phyloP scores from a whole-genome alignment of 1,140 invertebrate species.

The Drosophila fuyamai region DNA sequence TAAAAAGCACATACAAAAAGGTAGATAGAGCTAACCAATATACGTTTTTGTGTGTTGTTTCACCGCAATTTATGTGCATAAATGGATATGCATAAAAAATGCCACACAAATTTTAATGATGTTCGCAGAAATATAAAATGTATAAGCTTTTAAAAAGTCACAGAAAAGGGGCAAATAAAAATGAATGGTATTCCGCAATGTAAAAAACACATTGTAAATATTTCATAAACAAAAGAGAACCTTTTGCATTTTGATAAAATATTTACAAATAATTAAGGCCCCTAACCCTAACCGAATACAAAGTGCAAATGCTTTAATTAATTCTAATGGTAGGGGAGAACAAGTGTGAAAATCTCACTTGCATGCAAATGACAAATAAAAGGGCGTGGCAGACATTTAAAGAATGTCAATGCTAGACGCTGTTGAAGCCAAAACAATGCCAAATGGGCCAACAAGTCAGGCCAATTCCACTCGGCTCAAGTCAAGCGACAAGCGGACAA shows the following conservation, averaged over 20 bases:
- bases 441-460: slow-evolving; percentile 39
- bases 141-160: slow-evolving; percentile 33
- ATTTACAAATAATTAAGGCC: slow-evolving; percentile 20
- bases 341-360: slow-evolving; percentile 27
- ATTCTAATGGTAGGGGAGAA: slow-evolving; percentile 11
- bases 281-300: slow-evolving; percentile 5
- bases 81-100: slow-evolving; percentile 45
- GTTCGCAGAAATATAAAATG: slow-evolving; percentile 58
- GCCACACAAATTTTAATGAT: slow-evolving; percentile 55
- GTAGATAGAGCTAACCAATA: slow-evolving; percentile 20
- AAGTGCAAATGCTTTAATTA: slow-evolving; percentile 9
- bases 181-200: slow-evolving; percentile 22
- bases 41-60: slow-evolving; percentile 28
- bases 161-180: slow-evolving; percentile 17
- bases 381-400: slow-evolving; percentile 25
- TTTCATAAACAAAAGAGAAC: slow-evolving; percentile 24
- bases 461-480: slow-evolving; percentile 20
- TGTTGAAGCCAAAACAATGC: slow-evolving; percentile 61
- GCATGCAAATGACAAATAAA: slow-evolving; percentile 24
- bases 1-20: slow-evolving; percentile 13
- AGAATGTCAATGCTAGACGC: slow-evolving; percentile 48
- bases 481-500: slow-evolving; percentile 42
- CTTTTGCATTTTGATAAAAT: slow-evolving; percentile 24
- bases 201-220: slow-evolving; percentile 22
- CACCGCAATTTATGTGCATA: slow-evolving; percentile 67